Evolutionary conservation across 2,888 invertebrate species (phyloP).

Genomic region (Agrochola lota): DNA sequence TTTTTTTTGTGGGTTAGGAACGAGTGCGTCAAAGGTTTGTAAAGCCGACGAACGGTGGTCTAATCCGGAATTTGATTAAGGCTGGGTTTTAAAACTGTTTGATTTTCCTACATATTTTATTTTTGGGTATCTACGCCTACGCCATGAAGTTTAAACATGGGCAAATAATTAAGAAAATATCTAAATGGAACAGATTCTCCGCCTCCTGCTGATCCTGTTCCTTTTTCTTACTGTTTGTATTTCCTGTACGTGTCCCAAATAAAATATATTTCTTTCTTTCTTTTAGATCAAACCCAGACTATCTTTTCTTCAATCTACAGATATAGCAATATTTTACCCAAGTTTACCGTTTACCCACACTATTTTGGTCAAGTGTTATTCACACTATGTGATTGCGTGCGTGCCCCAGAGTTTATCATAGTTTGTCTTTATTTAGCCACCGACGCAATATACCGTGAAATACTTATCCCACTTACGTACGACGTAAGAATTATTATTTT

Average conservation of each 20-base stretch:
- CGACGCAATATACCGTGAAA: constrained; percentile 40
- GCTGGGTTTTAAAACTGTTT: too few relatives aligned
- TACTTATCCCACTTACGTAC: constrained; percentile 48
- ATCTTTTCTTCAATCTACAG: not conserved
- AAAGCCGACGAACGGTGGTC: not conserved
- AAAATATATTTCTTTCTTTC: too few relatives aligned
- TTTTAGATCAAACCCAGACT: too few relatives aligned
- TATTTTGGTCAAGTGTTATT: constrained; percentile 24
- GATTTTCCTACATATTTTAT: not conserved
- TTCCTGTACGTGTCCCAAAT: too few relatives aligned
- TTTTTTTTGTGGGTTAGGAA: not conserved
- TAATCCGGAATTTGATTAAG: not conserved
- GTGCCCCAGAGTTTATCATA: constrained; percentile 60
- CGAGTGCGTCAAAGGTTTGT: not conserved
- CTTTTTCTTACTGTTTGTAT: too few relatives aligned
- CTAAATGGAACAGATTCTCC: too few relatives aligned
- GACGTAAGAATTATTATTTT: constrained; percentile 35
- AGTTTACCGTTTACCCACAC: not conserved
- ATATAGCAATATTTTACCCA: not conserved
- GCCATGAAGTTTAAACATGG: too few relatives aligned
- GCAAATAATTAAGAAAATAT: not conserved
- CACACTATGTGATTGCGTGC: constrained; percentile 26
- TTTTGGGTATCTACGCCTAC: not conserved
- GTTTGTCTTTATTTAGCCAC: constrained; percentile 54
- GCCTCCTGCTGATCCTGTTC: too few relatives aligned